Conservation (phyloP, 2,888 invertebrate genomes). For the Pyrrhosoma nymphula region DNA sequence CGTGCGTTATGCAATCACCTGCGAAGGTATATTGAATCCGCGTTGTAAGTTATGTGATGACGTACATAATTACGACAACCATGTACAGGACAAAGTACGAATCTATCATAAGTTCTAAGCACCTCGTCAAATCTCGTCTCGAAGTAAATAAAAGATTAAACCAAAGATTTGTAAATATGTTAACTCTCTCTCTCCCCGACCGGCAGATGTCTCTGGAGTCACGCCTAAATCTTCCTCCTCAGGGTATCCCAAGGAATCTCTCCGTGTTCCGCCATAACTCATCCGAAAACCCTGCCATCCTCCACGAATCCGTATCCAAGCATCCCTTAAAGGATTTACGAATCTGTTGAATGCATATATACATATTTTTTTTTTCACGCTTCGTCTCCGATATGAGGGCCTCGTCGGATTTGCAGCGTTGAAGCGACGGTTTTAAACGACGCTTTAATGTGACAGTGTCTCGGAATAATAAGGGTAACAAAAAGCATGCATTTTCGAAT, state of each 20-base stretch:
- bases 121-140: background rate
- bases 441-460: background rate
- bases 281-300: background rate
- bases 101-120: background rate
- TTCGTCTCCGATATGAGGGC: background rate
- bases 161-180: background rate
- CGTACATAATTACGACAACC: background rate
- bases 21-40: background rate
- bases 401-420: too few relatives aligned
- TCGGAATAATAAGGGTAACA: background rate
- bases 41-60: background rate
- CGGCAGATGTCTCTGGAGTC: background rate
- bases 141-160: background rate
- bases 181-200: background rate
- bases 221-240: background rate
- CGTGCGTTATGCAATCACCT: background rate
- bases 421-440: background rate
- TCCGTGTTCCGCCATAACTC: background rate
- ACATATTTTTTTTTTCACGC: too few relatives aligned
- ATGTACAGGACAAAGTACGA: background rate
- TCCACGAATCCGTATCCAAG: background rate
- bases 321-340: slow-evolving; percentile 25
- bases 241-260: background rate
- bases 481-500: background rate
- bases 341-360: background rate